Evolutionary conservation across 2,113 vertebrate genomes (phyloP).

Genomic region (Passer montanus): DNA sequence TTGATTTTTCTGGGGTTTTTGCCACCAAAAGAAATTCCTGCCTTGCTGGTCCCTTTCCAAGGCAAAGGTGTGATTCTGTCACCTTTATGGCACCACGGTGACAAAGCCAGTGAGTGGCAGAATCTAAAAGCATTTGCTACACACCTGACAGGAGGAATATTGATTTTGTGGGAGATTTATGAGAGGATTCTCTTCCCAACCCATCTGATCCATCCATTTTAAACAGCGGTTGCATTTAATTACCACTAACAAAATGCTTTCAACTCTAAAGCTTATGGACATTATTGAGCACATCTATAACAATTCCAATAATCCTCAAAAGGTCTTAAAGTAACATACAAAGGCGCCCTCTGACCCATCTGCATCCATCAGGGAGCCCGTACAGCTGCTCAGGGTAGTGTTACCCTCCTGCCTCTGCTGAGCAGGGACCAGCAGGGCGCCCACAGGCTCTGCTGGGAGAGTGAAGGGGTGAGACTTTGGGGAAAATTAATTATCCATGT

Average conservation of each 20-base stretch:
- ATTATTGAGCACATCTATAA: not conserved
- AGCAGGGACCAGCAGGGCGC: not conserved
- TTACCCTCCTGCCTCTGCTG: not conserved
- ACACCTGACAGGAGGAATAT: not conserved
- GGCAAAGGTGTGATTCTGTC: not conserved
- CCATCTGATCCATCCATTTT: not conserved
- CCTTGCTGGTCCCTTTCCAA: not conserved
- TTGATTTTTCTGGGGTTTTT: not conserved
- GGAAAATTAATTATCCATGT: not conserved
- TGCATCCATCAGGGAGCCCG: not conserved
- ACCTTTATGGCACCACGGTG: not conserved
- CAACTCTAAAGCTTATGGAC: not conserved
- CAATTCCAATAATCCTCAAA: not conserved
- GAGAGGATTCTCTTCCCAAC: not conserved
- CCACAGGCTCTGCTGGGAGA: not conserved
- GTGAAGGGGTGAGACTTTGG: not conserved
- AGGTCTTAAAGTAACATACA: not conserved
- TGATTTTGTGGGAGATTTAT: slow-evolving; percentile 4
- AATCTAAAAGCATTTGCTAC: not conserved
- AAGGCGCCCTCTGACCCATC: not conserved
- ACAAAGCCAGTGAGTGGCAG: not conserved
- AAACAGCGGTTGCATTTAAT: slow-evolving; percentile 5
- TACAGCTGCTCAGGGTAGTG: not conserved
- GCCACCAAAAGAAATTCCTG: not conserved
- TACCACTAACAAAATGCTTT: slow-evolving; percentile 13